Conservation (phyloP, 2,797 vertebrate genomes). For the Macropodus opercularis region DNA sequence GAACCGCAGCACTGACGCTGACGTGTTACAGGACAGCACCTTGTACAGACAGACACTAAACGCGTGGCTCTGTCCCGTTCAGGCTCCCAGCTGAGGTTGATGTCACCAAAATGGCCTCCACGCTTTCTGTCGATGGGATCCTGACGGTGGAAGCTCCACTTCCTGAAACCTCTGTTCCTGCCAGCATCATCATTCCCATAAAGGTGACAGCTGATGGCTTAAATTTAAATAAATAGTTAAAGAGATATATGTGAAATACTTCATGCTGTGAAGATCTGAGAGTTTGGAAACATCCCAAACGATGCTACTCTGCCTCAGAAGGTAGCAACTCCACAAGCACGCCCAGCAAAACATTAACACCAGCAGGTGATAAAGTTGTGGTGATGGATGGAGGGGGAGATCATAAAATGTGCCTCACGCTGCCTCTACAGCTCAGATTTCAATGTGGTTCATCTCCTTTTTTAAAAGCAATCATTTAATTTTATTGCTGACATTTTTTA, state of each 20-base stretch:
- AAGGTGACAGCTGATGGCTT: constrained; percentile 62
- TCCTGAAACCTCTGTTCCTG: constrained; percentile 47
- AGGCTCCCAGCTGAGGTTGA: constrained; percentile 79
- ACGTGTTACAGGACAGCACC: too few relatives aligned
- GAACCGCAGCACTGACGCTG: background rate
- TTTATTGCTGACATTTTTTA: constrained; percentile 17
- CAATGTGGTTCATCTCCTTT: background rate
- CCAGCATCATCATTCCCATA: constrained; percentile 72
- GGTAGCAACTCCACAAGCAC: too few relatives aligned
- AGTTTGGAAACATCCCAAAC: too few relatives aligned
- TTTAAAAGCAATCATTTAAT: constrained; percentile 1
- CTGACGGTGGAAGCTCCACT: constrained; percentile 79
- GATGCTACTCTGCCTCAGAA: too few relatives aligned
- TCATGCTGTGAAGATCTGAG: background rate
- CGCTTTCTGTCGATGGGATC: constrained; percentile 76
- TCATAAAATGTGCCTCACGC: background rate
- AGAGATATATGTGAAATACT: too few relatives aligned
- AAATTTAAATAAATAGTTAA: constrained; percentile 2
- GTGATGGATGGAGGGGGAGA: too few relatives aligned
- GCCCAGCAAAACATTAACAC: too few relatives aligned
- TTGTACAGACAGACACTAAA: background rate
- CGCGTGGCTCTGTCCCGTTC: constrained; percentile 27
- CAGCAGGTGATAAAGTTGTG: too few relatives aligned
- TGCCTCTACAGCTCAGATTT: background rate
- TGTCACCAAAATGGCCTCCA: constrained; percentile 61